phyloP scores from a whole-genome alignment of 2,797 vertebrate genomes.

The Ctenosaura bakeri region DNA sequence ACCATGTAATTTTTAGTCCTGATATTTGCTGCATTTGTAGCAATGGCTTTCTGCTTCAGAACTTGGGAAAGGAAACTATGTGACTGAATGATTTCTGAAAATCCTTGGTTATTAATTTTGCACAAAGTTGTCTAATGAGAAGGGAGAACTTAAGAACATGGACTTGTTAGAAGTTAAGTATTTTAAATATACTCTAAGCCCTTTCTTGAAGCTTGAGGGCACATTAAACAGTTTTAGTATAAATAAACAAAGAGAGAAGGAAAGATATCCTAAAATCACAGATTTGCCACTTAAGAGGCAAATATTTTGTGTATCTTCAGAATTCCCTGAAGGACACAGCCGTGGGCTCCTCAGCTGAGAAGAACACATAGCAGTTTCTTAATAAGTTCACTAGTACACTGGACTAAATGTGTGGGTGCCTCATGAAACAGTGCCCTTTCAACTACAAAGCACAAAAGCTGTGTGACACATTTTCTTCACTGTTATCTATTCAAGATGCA shows the following conservation, averaged over 20 bases:
- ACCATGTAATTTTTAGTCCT: too few relatives aligned
- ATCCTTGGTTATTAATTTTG: background rate
- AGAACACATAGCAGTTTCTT: background rate
- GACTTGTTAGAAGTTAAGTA: background rate
- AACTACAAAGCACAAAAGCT: background rate
- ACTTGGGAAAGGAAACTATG: background rate
- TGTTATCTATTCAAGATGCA: background rate
- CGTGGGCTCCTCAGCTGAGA: background rate
- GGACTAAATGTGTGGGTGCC: background rate
- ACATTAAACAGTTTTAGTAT: background rate
- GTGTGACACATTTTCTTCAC: background rate
- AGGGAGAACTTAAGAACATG: background rate
- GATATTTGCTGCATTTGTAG: background rate
- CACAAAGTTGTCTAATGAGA: background rate
- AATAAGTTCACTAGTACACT: background rate
- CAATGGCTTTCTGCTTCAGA: background rate
- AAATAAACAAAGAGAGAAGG: background rate
- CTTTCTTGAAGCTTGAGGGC: background rate
- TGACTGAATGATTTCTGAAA: background rate
- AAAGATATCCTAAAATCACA: background rate
- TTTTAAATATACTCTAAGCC: background rate
- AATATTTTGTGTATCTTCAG: background rate
- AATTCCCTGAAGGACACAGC: background rate
- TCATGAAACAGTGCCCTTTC: background rate
- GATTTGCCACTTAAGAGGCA: background rate